Base-by-base conservation (phyloP, 1,140 invertebrate species). In the Pseudomyrmex sp. region DNA sequence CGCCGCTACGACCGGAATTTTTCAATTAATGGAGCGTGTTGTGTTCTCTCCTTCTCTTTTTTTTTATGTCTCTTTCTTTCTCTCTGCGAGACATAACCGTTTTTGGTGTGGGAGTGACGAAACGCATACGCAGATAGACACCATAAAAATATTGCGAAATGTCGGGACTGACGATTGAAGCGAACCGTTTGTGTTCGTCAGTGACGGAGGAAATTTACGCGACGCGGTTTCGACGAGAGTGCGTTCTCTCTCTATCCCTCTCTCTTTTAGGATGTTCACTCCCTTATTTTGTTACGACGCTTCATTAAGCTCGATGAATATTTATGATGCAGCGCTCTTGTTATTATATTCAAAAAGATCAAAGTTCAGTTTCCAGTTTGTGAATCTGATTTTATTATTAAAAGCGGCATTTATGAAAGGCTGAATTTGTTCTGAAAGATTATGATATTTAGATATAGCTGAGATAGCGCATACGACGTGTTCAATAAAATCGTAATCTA, bases 11-110 rank as follows among this genome's bases (percentile, higher is more conserved):
- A 12, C n/a, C 44, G 66, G 74, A 76, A 83, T 77, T 83, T 83
- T 83, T 75, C 82, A 77, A 83, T 83, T 83, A 83, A 83, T 83
- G 74, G 62, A 50, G 15, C 72, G 46, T 79, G 82, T 66, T 59
- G 72, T 79, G 35, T 35, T 35, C 35, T 35, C 35, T 35, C 35
- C 35, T 35, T 35, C 35, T 35, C 35, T 26, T 2, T 26, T 35
- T 35, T 35, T 35, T 7, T 35, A 35, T 35, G 35, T 35, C 35
- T 35, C 35, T 35, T 35, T 7, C 35, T 35, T 35, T 35, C 35
- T 35, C 35, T 35, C 5, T 79, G 15, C 59, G 50, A 48, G 59
- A 66, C 66, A 35, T 70, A 68, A 80, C 10, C 35, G 35, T 20
- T 44, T 70, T 80, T 44, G 76, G 72, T n/a, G 76, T 72, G 52